These are phyloP conservation scores for Cephus runcator DNA, from an alignment of 2,888 invertebrate genomes.

Conservation along the genomic window DNA sequence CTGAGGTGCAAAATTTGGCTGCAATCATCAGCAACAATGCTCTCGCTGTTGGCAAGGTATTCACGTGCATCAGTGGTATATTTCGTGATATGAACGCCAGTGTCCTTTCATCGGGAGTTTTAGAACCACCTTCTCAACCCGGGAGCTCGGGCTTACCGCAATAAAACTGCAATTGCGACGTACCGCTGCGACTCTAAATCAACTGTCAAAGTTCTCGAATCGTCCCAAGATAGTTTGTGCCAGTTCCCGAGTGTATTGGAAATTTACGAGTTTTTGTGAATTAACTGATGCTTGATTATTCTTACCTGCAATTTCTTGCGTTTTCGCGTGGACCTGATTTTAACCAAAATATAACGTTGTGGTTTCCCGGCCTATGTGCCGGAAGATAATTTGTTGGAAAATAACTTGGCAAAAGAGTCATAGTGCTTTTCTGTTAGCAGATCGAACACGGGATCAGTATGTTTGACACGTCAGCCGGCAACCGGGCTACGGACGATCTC, in stretches of 20 bases:
- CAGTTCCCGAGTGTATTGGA: not conserved
- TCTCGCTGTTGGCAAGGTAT: constrained; percentile 53
- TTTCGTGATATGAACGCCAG: not conserved
- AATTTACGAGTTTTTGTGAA: not conserved
- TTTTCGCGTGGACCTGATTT: not conserved
- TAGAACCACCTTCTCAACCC: not conserved
- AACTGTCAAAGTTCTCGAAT: constrained; percentile 11
- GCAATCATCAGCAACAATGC: constrained; percentile 57
- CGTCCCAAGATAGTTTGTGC: not conserved
- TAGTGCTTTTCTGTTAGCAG: constrained; percentile 17
- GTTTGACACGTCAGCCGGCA: constrained; percentile 55
- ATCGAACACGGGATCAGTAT: constrained; percentile 54
- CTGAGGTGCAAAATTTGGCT: constrained; percentile 57
- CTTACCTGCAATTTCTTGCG: not conserved
- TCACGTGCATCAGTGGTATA: not conserved
- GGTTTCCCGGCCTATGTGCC: not conserved
- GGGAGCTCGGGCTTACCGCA: not conserved
- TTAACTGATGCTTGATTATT: not conserved
- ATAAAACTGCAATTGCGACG: constrained; percentile 10
- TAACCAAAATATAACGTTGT: not conserved
- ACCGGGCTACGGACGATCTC: constrained; percentile 47
- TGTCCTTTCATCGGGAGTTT: not conserved
- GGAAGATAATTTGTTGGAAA: not conserved
- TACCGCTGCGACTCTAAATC: constrained; percentile 8
- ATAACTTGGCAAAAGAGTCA: not conserved